Percentiles rank a stretch among this genome's conserved stretches.
These are phyloP conservation scores for Apteryx owenii DNA, from an alignment of 2,113 vertebrate species.

Conservation along the genomic window DNA sequence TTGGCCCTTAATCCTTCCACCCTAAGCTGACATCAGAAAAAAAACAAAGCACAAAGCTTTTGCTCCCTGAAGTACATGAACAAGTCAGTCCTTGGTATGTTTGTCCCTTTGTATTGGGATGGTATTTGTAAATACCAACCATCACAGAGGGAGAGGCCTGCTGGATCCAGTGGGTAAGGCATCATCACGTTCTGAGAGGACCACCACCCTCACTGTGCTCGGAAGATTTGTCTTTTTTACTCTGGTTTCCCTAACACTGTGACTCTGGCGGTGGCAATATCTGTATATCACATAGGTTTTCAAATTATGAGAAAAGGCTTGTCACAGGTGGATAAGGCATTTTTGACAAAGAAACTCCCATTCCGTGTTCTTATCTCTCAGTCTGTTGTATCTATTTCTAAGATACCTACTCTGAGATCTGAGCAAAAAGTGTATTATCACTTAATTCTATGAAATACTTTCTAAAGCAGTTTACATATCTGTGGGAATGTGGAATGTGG, in stretches of 20 bases:
- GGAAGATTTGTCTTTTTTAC: neutral
- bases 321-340: neutral
- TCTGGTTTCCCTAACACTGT: neutral
- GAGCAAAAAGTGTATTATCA: neutral
- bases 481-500: neutral
- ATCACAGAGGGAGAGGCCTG: neutral
- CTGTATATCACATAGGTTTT: neutral
- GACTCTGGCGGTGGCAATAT: neutral
- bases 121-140: accelerated
- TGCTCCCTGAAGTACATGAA: neutral
- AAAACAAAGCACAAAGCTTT: neutral
- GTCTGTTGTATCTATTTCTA: neutral
- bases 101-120: neutral
- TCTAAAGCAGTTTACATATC: neutral
- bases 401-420: neutral
- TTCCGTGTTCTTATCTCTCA: neutral
- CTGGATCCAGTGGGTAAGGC: neutral
- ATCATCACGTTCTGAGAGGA: neutral
- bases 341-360: neutral
- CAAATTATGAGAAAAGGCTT: neutral
- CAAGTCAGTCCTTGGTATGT: neutral
- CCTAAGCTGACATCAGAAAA: neutral
- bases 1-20: neutral
- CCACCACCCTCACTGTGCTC: accelerated
- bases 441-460: neutral